Evolutionary conservation across 35 echinoderm and acorn worm genomes (phyloP).

Genomic region (Ophioderma brevispina): DNA sequence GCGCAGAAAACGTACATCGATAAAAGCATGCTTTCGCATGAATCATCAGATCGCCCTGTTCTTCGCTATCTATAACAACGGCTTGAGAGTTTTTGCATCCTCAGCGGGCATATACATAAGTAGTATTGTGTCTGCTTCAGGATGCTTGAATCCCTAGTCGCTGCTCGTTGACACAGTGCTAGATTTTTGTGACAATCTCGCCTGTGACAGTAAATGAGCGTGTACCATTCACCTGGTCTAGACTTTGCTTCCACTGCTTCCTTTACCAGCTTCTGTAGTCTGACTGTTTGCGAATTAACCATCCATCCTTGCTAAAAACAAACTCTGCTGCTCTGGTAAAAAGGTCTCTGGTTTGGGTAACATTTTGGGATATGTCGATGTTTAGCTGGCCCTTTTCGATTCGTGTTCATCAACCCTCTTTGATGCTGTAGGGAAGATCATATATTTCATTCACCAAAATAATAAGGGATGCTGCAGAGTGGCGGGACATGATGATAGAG

Average conservation of each 20-base stretch:
- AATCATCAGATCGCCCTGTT: constrained; percentile 15
- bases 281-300: constrained; percentile 23
- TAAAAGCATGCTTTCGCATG: constrained; percentile 5
- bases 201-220: constrained; percentile 47
- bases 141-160: constrained; percentile 28
- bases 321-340: constrained; percentile 36
- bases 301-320: constrained; percentile 24
- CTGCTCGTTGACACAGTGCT: constrained; percentile 1
- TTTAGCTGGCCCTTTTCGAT: no score
- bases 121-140: constrained; percentile 45
- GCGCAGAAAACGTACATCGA: neutral
- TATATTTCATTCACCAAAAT: no score
- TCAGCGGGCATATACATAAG: neutral
- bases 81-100: neutral
- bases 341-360: constrained; percentile 1
- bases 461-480: no score
- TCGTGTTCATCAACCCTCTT: no score
- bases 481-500: no score
- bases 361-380: no score
- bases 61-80: constrained; percentile 38
- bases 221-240: neutral
- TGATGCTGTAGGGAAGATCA: no score
- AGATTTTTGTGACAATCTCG: no score
- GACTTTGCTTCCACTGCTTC: constrained; percentile 2
- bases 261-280: constrained; percentile 42